Base-by-base conservation (phyloP, 1,140 invertebrate species). In the Megalopta genalis region DNA sequence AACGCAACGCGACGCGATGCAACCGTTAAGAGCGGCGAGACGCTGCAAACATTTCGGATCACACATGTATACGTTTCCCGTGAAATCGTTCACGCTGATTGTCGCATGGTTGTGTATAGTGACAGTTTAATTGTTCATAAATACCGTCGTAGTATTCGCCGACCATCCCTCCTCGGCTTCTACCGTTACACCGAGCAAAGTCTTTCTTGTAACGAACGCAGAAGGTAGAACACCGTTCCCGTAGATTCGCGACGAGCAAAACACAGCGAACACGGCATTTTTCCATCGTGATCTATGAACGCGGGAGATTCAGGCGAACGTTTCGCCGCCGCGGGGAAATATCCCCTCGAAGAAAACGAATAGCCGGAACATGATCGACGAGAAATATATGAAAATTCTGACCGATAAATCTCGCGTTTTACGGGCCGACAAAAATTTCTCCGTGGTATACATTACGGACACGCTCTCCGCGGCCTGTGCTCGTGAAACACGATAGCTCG, bases 181-280 rank as follows among this genome's bases (percentile, higher is more conserved):
- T 25, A 73, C 25, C 54, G 60, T 52, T 59, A 70, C 10, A 72
- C 23, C 59, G 46, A 71, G 54, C 27, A 49, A 62, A 77, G 67
- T 63, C 32, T 77, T 46, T 77, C 37, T 72, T 72, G 68, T 78
- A 72, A 78, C 21, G 9, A 72, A 42, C 5, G 39, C 42, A 21
- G 76, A 72, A 78, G 76, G 76, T 78, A 78, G 23, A 78, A 78
- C 76, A 78, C 72, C 3, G 23, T 71, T 77, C 25, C 63, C 76
- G 76, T 72, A 78, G 76, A 54, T 78, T 64, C 59, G 5, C 14
- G 2, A 27, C n/a, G 14, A 64, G 1, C 62, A 18, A n/a, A n/a
- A n/a, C n/a, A 72, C 4, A 2, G 32, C 46, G 23, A 39, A 18
- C 6, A 10, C 32, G n/a, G 18, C 12, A 37, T 46, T 14, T 10